These are phyloP conservation scores for Pandemis cinnamomeana DNA, from an alignment of 2,888 invertebrate species.

Conservation along the genomic window DNA sequence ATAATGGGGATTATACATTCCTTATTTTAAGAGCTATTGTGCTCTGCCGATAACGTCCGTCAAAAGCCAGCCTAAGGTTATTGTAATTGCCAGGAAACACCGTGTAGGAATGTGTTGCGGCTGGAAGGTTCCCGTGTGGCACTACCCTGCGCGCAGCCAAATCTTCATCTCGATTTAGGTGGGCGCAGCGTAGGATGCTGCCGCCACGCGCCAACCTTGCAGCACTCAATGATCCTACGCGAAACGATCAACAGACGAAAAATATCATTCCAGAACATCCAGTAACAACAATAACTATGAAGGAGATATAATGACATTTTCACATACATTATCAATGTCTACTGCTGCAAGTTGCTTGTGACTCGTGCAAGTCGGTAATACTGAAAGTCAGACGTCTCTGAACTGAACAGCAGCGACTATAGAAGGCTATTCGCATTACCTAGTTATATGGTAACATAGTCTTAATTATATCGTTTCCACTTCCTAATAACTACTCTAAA, in stretches of 20 bases:
- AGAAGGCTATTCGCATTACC: slow-evolving; percentile 50
- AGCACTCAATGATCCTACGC: slow-evolving; percentile 59
- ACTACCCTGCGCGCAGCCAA: slow-evolving; percentile 76
- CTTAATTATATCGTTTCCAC: slow-evolving; percentile 69
- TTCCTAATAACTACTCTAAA: slow-evolving; percentile 76
- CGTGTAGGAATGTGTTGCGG: slow-evolving; percentile 59
- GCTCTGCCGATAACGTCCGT: slow-evolving; percentile 57
- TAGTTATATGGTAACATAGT: slow-evolving; percentile 64
- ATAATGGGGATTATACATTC: slow-evolving; percentile 72
- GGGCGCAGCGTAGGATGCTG: slow-evolving; percentile 78
- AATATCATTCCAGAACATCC: slow-evolving; percentile 54
- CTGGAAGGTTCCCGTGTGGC: slow-evolving; percentile 61
- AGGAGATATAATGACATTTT: slow-evolving; percentile 55
- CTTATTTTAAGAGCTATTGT: slow-evolving; percentile 67
- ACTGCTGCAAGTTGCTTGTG: slow-evolving; percentile 47
- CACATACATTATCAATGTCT: slow-evolving; percentile 53
- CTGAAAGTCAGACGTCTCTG: slow-evolving; percentile 45
- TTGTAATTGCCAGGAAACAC: slow-evolving; percentile 68
- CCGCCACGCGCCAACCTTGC: slow-evolving; percentile 62
- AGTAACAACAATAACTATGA: slow-evolving; percentile 53
- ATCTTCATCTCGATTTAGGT: slow-evolving; percentile 76
- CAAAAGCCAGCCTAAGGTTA: slow-evolving; percentile 69
- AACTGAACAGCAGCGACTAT: slow-evolving; percentile 51
- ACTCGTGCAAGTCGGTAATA: slow-evolving; percentile 57
- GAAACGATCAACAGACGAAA: slow-evolving; percentile 55